Evolutionary conservation across 2,113 vertebrate genomes (phyloP).

Genomic region (Onychorhynchus coronatus): DNA sequence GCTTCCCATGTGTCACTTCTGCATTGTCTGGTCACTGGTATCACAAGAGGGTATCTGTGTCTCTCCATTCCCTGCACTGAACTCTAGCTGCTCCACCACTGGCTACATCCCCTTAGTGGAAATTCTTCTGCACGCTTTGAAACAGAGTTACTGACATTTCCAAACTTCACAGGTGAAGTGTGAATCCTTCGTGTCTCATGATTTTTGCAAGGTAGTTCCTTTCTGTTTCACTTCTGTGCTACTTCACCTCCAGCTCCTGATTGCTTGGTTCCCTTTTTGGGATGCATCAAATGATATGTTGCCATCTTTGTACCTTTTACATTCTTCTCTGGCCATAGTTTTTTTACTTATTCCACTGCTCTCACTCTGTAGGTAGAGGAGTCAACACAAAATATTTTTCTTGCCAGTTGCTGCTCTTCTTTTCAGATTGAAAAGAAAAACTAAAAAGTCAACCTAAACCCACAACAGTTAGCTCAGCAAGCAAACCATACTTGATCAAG

Average conservation of each 20-base stretch:
- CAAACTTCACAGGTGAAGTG: not conserved
- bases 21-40: not conserved
- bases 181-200: not conserved
- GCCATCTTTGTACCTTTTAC: not conserved
- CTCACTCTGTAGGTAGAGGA: not conserved
- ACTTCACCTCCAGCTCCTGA: not conserved
- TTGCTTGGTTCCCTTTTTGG: not conserved
- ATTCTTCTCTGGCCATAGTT: not conserved
- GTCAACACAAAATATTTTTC: not conserved
- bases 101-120: not conserved
- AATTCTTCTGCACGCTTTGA: not conserved
- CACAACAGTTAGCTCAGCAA: not conserved
- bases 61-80: not conserved
- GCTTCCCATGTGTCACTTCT: not conserved
- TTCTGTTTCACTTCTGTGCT: not conserved
- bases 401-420: not conserved
- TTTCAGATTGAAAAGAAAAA: not conserved
- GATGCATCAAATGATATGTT: not conserved
- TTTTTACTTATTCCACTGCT: not conserved
- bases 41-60: not conserved
- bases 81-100: not conserved
- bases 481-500: not conserved
- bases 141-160: not conserved
- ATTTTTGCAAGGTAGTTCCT: not conserved
- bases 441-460: not conserved